Evolutionary conservation across 1,140 invertebrate genomes (phyloP).

Genomic region (Drosophila serrata): DNA sequence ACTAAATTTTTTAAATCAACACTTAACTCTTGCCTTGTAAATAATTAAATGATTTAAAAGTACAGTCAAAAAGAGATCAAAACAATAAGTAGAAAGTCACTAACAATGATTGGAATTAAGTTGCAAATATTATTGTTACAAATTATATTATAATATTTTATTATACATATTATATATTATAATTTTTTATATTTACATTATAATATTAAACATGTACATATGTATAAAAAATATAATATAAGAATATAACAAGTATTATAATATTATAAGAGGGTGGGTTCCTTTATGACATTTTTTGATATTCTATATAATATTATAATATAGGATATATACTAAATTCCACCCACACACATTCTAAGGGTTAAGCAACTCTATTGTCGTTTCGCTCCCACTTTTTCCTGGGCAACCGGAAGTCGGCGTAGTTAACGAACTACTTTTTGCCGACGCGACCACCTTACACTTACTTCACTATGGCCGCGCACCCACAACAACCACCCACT

Average conservation of each 20-base stretch:
- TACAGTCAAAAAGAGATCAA: neutral
- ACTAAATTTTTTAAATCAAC: neutral
- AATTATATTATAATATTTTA: neutral
- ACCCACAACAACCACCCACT: neutral
- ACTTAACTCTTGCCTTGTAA: no score
- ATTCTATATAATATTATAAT: no score
- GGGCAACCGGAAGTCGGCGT: neutral
- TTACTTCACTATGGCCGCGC: neutral
- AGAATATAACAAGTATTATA: no score
- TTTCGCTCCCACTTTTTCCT: neutral
- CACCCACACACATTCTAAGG: neutral
- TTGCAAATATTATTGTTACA: rapidly evolving
- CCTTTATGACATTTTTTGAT: no score
- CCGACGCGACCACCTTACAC: neutral
- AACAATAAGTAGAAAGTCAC: neutral
- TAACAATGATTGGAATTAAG: neutral
- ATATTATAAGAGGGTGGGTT: no score
- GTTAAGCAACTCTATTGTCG: neutral
- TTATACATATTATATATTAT: no score
- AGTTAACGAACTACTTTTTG: slow-evolving; percentile 8
- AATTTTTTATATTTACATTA: no score
- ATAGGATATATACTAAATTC: no score
- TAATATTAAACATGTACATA: no score
- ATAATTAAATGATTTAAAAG: neutral
- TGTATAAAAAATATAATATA: no score